Conservation (phyloP, 92 coral and sea anemone species). For the Paragorgia papillata region DNA sequence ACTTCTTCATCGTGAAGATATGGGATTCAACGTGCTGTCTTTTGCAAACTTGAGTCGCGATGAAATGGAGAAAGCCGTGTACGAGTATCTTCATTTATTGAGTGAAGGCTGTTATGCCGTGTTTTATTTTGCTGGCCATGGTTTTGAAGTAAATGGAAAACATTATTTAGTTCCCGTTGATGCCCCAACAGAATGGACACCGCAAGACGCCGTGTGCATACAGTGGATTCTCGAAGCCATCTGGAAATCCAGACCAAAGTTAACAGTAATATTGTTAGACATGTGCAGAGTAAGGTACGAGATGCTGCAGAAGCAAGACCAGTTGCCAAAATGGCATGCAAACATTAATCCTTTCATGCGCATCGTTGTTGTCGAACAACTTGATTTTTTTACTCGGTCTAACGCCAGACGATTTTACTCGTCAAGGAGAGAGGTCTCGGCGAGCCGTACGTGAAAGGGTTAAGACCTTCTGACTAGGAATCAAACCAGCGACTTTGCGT, state of each 20-base stretch:
- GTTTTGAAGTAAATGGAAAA: slow-evolving; percentile 84
- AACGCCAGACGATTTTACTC: too few relatives aligned
- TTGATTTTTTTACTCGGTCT: too few relatives aligned
- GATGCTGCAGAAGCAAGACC: too few relatives aligned
- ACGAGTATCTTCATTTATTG: slow-evolving; percentile 66
- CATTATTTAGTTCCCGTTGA: slow-evolving; percentile 91
- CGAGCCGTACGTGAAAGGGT: too few relatives aligned
- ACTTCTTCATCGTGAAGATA: slow-evolving; percentile 75
- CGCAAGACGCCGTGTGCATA: slow-evolving; percentile 78
- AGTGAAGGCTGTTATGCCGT: slow-evolving; percentile 79
- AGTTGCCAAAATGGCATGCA: too few relatives aligned
- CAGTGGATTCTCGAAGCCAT: slow-evolving; percentile 73
- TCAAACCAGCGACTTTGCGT: too few relatives aligned
- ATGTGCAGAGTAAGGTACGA: slow-evolving; percentile 88
- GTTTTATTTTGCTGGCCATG: slow-evolving; percentile 94
- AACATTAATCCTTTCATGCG: too few relatives aligned
- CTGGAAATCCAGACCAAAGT: slow-evolving; percentile 61
- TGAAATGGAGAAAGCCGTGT: slow-evolving; percentile 77
- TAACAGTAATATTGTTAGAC: slow-evolving; percentile 84
- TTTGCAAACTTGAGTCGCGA: slow-evolving; percentile 73
- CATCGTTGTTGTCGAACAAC: too few relatives aligned
- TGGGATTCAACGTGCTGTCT: slow-evolving; percentile 95
- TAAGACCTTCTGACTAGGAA: too few relatives aligned
- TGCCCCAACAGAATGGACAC: slow-evolving; percentile 83
- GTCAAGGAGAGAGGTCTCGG: too few relatives aligned